These are phyloP conservation scores for Calliscelio sp. DNA, from an alignment of 2,888 invertebrate genomes.

Conservation along the genomic window DNA sequence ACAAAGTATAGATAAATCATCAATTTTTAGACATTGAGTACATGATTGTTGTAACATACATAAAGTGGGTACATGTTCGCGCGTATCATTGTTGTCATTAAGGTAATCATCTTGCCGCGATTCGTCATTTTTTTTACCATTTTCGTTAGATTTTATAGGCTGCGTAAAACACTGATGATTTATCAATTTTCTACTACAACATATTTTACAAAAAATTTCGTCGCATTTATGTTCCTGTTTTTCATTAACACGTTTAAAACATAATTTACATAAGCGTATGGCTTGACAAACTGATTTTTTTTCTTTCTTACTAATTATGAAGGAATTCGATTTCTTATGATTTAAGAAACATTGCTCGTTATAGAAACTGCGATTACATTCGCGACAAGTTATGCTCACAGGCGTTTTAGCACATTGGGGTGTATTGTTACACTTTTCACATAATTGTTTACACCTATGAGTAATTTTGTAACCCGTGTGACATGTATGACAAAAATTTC, in stretches of 20 bases:
- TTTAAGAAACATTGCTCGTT: not conserved
- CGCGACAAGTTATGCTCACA: not conserved
- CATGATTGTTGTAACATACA: conserved; percentile 10
- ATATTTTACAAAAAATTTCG: conserved; percentile 12
- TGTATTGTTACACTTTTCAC: conserved; percentile 13
- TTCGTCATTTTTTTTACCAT: conserved; percentile 24
- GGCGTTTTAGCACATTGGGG: not conserved
- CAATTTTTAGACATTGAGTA: not conserved
- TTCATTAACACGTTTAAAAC: not conserved
- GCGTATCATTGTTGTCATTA: not conserved
- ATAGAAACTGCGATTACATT: conserved; percentile 9
- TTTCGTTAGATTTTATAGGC: not conserved
- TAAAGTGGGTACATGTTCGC: not conserved
- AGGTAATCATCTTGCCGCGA: conserved; percentile 45
- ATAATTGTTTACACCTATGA: conserved; percentile 16
- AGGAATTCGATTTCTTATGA: conserved; percentile 8
- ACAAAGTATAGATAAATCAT: not conserved
- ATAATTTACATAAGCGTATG: not conserved
- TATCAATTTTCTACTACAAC: not conserved
- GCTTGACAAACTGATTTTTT: not conserved
- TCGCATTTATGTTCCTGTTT: not conserved
- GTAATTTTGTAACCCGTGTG: conserved; percentile 9
- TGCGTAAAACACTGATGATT: conserved; percentile 46
- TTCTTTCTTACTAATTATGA: not conserved
- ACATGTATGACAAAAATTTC: conserved; percentile 25